These are phyloP conservation scores for Excalfactoria chinensis DNA, from an alignment of 2,113 vertebrate species.

Conservation along the genomic window DNA sequence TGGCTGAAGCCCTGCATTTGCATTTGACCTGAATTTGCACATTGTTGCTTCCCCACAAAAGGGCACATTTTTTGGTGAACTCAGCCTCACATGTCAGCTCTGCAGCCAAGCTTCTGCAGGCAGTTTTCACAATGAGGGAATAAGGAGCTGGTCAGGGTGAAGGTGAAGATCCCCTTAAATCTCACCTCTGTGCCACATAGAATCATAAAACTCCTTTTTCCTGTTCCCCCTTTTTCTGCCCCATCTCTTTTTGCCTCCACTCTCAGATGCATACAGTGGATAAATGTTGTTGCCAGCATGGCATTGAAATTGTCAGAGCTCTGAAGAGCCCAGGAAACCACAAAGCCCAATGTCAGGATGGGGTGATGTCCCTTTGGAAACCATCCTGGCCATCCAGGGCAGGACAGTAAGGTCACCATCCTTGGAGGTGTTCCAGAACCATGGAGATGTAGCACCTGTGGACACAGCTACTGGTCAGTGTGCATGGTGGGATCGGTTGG, in stretches of 20 bases:
- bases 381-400: not conserved
- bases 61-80: constrained; percentile 58
- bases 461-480: too few species aligned
- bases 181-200: not conserved
- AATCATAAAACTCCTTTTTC: not conserved
- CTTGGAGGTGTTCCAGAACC: too few species aligned
- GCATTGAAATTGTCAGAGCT: not conserved
- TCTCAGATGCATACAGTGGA: not conserved
- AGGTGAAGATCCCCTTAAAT: constrained; percentile 43
- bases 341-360: not conserved
- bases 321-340: not conserved
- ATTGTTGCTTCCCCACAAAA: constrained; percentile 66
- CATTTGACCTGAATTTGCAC: constrained; percentile 72
- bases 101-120: not conserved
- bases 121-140: not conserved
- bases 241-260: not conserved
- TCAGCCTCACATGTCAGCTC: not conserved
- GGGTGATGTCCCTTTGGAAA: not conserved
- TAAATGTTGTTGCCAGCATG: not conserved
- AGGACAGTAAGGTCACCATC: not conserved
- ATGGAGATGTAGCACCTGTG: too few species aligned
- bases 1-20: constrained; percentile 59
- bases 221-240: not conserved
- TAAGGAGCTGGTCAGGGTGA: constrained; percentile 4
- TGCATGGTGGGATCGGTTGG: too few species aligned